Evolutionary conservation across 2,797 vertebrate species (phyloP).

Genomic region (Nothura maculosa): DNA sequence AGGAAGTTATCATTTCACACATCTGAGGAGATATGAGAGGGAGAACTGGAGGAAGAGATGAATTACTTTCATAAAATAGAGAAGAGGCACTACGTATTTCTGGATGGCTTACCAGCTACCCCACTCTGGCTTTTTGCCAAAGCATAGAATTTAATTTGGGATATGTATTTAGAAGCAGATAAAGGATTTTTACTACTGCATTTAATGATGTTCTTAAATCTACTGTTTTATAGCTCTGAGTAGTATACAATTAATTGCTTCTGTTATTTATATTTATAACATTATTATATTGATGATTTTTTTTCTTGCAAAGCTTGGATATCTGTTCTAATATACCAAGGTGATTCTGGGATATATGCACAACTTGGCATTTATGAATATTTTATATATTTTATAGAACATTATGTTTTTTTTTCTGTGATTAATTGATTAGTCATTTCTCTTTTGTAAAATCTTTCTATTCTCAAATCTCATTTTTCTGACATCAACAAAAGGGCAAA

Average conservation of each 20-base stretch:
- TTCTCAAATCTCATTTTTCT: not conserved
- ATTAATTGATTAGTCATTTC: not conserved
- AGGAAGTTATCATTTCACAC: not conserved
- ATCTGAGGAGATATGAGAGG: not conserved
- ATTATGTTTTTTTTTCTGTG: not conserved
- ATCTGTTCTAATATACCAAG: not conserved
- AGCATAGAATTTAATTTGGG: not conserved
- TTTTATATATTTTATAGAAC: not conserved
- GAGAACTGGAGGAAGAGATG: not conserved
- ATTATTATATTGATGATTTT: not conserved
- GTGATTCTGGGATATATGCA: not conserved
- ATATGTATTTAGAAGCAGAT: not conserved
- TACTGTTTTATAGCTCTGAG: not conserved
- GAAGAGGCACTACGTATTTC: not conserved
- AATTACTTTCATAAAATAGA: not conserved
- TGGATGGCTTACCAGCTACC: not conserved
- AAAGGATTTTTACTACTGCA: not conserved
- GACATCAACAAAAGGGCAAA: not conserved
- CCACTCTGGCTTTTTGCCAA: not conserved
- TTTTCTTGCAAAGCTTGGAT: not conserved
- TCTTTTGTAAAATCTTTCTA: not conserved
- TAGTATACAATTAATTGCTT: not conserved
- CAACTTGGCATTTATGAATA: not conserved
- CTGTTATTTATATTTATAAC: not conserved
- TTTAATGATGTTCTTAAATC: not conserved